These are phyloP conservation scores for Tromatobia lineatoria DNA, from an alignment of 2,888 invertebrate genomes.

Conservation along the genomic window DNA sequence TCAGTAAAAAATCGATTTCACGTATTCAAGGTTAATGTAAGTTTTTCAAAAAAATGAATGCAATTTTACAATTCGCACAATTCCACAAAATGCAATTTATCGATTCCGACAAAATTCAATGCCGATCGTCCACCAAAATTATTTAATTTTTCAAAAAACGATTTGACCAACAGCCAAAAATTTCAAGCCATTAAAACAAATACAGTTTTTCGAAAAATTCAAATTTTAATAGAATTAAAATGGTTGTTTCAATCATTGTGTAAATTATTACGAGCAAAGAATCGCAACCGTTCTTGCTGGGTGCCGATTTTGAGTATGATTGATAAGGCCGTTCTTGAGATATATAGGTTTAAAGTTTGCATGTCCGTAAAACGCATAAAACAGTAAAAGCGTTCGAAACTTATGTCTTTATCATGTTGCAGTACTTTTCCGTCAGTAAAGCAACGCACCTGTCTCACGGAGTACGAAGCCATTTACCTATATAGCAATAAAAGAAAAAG, in stretches of 20 bases:
- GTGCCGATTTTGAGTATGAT: background rate
- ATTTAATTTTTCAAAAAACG: too few relatives aligned
- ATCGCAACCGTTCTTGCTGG: background rate
- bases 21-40: too few relatives aligned
- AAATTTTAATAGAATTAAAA: background rate
- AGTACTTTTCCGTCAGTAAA: background rate
- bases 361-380: background rate
- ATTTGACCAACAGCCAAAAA: too few relatives aligned
- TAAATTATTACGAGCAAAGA: background rate
- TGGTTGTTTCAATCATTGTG: background rate
- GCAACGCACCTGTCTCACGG: background rate
- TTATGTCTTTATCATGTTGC: background rate
- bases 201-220: background rate
- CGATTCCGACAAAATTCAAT: too few relatives aligned
- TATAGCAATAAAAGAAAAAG: slow-evolving; percentile 2
- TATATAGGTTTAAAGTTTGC: background rate
- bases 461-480: background rate
- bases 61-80: too few relatives aligned
- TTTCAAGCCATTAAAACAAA: too few relatives aligned
- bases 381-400: background rate
- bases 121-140: too few relatives aligned
- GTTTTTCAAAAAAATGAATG: too few relatives aligned
- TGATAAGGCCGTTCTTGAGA: background rate
- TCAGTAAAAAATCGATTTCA: too few relatives aligned
- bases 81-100: too few relatives aligned